Percentiles rank a stretch among this genome's conserved stretches.
These are phyloP conservation scores for Dioctria linearis DNA, from an alignment of 2,888 invertebrate genomes.

Conservation along the genomic window DNA sequence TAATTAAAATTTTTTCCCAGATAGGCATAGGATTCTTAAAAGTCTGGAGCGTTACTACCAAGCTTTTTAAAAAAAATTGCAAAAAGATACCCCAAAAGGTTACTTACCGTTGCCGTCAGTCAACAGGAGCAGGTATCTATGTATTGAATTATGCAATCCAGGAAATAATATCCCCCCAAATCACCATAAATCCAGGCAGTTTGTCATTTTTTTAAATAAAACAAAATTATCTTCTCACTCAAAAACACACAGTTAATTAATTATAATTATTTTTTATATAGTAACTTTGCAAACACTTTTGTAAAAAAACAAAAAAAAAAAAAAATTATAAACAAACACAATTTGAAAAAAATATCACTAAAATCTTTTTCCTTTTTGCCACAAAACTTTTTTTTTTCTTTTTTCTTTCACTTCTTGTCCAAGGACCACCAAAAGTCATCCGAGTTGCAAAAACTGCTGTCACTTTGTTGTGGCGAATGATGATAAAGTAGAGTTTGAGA, in stretches of 20 bases:
- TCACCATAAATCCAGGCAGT: conserved; percentile 5
- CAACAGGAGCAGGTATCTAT: too few species aligned
- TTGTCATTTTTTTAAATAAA: background rate
- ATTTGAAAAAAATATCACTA: background rate
- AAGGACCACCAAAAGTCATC: background rate
- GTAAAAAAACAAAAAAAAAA: too few species aligned
- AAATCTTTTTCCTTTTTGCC: background rate
- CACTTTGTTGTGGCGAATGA: background rate
- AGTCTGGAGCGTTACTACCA: too few species aligned
- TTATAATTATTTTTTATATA: too few species aligned
- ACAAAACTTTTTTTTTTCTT: background rate
- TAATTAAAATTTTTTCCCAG: too few species aligned
- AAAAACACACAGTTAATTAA: background rate
- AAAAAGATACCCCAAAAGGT: too few species aligned
- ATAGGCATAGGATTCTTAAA: too few species aligned
- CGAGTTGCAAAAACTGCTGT: conserved; percentile 6
- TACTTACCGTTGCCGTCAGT: too few species aligned
- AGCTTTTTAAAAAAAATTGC: too few species aligned
- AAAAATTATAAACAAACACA: background rate
- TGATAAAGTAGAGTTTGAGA: background rate
- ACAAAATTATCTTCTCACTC: background rate
- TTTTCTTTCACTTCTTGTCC: background rate
- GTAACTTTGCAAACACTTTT: background rate
- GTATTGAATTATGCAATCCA: too few species aligned
- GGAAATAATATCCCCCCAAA: background rate